Conservation (phyloP, 2,797 vertebrate species). For the Thamnophis elegans region DNA sequence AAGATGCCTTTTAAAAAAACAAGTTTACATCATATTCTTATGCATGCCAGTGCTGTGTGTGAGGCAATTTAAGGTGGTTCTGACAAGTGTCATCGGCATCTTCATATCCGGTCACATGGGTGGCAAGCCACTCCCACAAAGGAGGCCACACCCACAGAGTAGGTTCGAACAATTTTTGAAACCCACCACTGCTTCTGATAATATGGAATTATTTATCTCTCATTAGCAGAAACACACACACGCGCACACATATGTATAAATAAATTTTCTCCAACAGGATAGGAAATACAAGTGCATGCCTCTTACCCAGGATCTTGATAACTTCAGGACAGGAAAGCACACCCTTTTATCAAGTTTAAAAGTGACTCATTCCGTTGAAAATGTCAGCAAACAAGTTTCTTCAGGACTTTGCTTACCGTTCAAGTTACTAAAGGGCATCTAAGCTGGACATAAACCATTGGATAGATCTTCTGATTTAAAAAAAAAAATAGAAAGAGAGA, state of each 20-base stretch:
- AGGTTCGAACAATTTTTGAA: too few species aligned
- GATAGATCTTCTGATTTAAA: not conserved
- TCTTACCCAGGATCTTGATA: slow-evolving; percentile 51
- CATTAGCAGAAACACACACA: not conserved
- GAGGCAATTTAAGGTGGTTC: too few species aligned
- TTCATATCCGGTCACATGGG: too few species aligned
- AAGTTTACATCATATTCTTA: too few species aligned
- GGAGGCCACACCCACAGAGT: too few species aligned
- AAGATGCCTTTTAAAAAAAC: too few species aligned
- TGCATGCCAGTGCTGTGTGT: too few species aligned
- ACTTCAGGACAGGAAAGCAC: slow-evolving; percentile 52
- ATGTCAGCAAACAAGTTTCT: slow-evolving; percentile 40
- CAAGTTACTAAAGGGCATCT: slow-evolving; percentile 39
- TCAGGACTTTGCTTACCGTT: slow-evolving; percentile 2
- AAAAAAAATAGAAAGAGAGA: not conserved
- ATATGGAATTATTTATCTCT: slow-evolving; percentile 55
- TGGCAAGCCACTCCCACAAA: too few species aligned
- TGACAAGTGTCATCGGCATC: too few species aligned
- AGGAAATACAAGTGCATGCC: slow-evolving; percentile 45
- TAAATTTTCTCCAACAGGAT: slow-evolving; percentile 47
- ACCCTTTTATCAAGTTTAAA: slow-evolving; percentile 60
- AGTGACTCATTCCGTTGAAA: slow-evolving; percentile 62
- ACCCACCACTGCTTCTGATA: too few species aligned
- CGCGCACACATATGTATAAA: too few species aligned
- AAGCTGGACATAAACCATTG: not conserved